Evolutionary conservation across 2,113 vertebrate genomes (phyloP), one percentile per base, ranked within the genome.

Genomic region (Harpagus bidentatus): DNA sequence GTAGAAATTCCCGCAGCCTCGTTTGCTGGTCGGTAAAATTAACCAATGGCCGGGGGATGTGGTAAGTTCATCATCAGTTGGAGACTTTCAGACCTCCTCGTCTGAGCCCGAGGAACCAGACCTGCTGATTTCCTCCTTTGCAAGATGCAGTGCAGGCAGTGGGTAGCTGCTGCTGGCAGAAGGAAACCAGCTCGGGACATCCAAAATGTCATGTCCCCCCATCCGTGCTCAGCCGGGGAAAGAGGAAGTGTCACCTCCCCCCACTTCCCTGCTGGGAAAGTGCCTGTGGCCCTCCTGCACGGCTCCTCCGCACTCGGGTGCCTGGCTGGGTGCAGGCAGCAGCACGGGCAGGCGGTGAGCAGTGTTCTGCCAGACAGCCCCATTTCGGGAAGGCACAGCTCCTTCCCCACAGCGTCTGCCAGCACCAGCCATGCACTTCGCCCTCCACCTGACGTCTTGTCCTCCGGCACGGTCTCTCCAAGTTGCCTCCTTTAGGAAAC

Each of bases 61-160:
- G 48, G 36, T 43, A 34, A 76, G 62, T 82, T 94, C 95, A 96
- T 91, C 78, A 82, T 80, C 93, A 94, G 80, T 0, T 86, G 69
- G 85, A 95, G 92, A 69, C 84, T 82, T 87, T 90, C 43, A 73
- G 84, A 71, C 69, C 69, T 88, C 47, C 67, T 74, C 1, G 0
- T 40, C 50, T 23, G 82, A 80, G 48, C 53, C 71, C 18, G 1
- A 82, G 82, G 58, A 95, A 69, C 78, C 70, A 91, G 81, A 90
- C 94, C 82, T 96, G 93, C 92, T 93, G 95, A 95, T 96, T 96
- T 96, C 90, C 82, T 88, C 50, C 82, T 87, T 87, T 76, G 70
- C 6, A 23, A 91, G 43, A 73, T 29, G 56, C 69, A 26, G 4
- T 1, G 1, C 70, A 88, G 74, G 90, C 56, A 0, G 58, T 5